A percentile compares a stretch with the other conserved stretches of the same genome.
phyloP scores from a whole-genome alignment of 2,797 vertebrate species.

The Micrastur ruficollis region DNA sequence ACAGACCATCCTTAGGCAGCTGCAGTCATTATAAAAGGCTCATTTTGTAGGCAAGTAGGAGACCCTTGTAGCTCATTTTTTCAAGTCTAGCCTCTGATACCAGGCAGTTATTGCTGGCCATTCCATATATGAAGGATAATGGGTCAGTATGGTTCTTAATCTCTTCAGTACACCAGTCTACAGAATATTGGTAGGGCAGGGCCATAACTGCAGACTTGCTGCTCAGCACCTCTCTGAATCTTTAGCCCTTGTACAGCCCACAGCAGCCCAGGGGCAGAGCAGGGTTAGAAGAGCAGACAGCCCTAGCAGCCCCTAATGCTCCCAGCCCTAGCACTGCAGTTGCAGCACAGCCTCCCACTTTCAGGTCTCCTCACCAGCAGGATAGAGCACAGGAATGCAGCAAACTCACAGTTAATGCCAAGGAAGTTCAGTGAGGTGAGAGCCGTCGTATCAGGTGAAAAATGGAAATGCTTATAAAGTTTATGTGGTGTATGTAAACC shows the following conservation, averaged over 20 bases:
- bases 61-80: background rate
- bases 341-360: background rate
- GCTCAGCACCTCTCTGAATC: accelerated
- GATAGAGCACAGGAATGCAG: background rate
- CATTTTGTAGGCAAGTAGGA: background rate
- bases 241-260: accelerated
- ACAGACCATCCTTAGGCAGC: background rate
- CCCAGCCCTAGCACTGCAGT: background rate
- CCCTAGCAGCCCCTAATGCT: background rate
- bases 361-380: background rate
- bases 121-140: accelerated
- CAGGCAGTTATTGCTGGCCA: background rate
- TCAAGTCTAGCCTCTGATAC: background rate
- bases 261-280: background rate
- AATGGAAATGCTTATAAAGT: background rate
- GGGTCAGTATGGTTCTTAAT: background rate
- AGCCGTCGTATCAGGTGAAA: background rate
- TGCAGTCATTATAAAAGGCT: background rate
- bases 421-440: background rate
- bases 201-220: background rate
- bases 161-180: background rate
- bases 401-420: background rate
- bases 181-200: background rate
- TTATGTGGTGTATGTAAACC: background rate
- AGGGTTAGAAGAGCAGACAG: background rate